A percentile compares a stretch with the other conserved stretches of the same genome.
Evolutionary conservation across 2,888 invertebrate species (phyloP).

Genomic region (Hirtodrosophila duncani): DNA sequence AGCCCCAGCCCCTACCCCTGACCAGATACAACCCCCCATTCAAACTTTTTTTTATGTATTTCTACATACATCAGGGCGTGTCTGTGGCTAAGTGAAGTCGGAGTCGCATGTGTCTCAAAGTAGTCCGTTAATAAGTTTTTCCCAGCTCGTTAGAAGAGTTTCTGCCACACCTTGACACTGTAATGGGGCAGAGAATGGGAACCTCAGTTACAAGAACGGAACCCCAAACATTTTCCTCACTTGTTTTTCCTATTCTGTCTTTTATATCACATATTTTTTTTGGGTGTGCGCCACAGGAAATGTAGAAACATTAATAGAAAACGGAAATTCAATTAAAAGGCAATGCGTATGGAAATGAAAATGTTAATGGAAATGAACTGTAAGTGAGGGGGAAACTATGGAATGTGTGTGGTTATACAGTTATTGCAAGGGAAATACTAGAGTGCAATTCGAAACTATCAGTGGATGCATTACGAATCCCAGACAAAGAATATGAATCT

Average conservation of each 20-base stretch:
- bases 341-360: slow-evolving; percentile 9
- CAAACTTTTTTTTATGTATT: slow-evolving; percentile 25
- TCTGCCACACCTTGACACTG: slow-evolving; percentile 42
- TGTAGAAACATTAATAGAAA: slow-evolving; percentile 42
- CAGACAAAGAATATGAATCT: no score
- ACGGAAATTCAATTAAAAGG: slow-evolving; percentile 58
- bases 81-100: background rate
- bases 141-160: slow-evolving; percentile 26
- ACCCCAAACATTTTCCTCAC: slow-evolving; percentile 13
- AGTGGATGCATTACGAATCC: no score
- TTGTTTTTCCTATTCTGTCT: slow-evolving; percentile 1
- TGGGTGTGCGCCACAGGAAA: slow-evolving; percentile 43
- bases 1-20: background rate
- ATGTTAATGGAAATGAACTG: slow-evolving; percentile 14
- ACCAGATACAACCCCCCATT: background rate
- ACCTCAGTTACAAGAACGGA: slow-evolving; percentile 30
- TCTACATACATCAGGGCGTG: slow-evolving; percentile 10
- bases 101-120: slow-evolving; percentile 33
- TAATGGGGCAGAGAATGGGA: background rate
- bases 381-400: no score
- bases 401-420: no score
- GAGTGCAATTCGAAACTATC: no score
- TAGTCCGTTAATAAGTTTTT: slow-evolving; percentile 41
- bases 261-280: background rate
- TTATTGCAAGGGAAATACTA: no score